phyloP scores from a whole-genome alignment of 2,113 vertebrate species.

The Sebastes schlegelii region DNA sequence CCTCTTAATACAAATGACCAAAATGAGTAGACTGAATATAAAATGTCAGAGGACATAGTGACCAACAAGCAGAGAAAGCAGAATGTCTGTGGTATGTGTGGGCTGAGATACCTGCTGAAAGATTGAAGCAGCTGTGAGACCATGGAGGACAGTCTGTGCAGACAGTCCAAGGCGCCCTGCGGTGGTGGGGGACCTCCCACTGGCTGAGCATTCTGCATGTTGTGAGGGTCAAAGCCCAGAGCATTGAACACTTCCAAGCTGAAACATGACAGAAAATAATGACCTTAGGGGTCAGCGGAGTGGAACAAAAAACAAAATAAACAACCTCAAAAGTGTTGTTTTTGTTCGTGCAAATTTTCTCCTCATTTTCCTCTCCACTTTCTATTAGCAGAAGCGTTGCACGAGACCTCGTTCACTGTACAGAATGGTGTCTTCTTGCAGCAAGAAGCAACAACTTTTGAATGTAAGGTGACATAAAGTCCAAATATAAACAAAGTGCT shows the following conservation, averaged over 20 bases:
- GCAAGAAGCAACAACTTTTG: no score
- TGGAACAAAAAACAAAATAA: slow-evolving; percentile 42
- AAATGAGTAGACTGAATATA: not conserved
- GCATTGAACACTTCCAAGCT: slow-evolving; percentile 82
- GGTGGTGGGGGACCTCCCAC: slow-evolving; percentile 78
- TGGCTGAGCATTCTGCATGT: slow-evolving; percentile 60
- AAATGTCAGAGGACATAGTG: not conserved
- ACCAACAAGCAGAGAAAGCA: not conserved
- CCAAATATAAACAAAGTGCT: no score
- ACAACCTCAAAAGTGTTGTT: slow-evolving; percentile 2
- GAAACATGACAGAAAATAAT: slow-evolving; percentile 63
- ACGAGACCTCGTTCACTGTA: no score
- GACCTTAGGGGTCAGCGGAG: slow-evolving; percentile 31
- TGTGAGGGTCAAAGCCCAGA: slow-evolving; percentile 75
- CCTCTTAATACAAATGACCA: not conserved
- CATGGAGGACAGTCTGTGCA: slow-evolving; percentile 87
- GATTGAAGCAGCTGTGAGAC: slow-evolving; percentile 88
- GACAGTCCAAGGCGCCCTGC: slow-evolving; percentile 87
- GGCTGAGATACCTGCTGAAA: slow-evolving; percentile 86
- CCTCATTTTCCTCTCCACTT: not conserved
- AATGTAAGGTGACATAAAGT: no score
- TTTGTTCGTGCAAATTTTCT: not conserved
- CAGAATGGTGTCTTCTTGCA: no score
- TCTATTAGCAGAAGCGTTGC: not conserved
- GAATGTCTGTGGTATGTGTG: not conserved